Evolutionary conservation across 2,888 invertebrate genomes (phyloP), one percentile per base, ranked within the genome.

Genomic region (Hydroisotoma schaefferi): DNA sequence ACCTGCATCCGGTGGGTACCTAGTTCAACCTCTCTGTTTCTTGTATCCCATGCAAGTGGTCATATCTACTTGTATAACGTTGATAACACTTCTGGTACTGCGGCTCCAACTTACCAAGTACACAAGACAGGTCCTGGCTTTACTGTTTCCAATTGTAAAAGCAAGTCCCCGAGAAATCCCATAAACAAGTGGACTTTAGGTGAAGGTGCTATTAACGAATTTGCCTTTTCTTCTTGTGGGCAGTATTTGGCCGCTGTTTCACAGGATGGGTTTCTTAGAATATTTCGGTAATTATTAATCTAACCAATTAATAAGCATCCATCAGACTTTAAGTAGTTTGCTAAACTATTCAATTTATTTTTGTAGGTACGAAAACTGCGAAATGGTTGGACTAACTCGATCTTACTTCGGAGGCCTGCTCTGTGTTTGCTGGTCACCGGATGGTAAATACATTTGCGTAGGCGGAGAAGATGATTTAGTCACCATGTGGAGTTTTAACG

Each of bases 381-480:
- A 99, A 78, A 81, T 97, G 65, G 82, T 94, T 56, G 95, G 97
- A 18, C 83, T 87, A 60, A 95, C 95, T 67, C 84, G 94, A 68
- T 97, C 97, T 73, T 99, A 98, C 78, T 99, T 99, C 78, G 99
- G 99, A 52, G 98, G 98, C 37, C 87, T 99, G 74, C 80, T 98
- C 44, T 98, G 98, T 22, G 94, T 97, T 2, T 90, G 94, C 75
- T 99, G 99, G 99, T 94, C 97, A 10, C 95, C 95, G 0, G 97
- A 99, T 78, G 89, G 91, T 48, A 87, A 89, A 75, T 91, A 94
- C 75, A 93, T 94, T 52, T 94, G 93, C 0, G 93, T 94, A 0
- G 99, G 99, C 0, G 99, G 99, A 3, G 99, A 99, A 79, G 99
- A 99, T 80, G 99, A 99, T 80, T 81, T 99, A 61, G 91, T 99